phyloP scores from a whole-genome alignment of 35 echinoderm and acorn worm genomes.

The Apostichopus californicus region DNA sequence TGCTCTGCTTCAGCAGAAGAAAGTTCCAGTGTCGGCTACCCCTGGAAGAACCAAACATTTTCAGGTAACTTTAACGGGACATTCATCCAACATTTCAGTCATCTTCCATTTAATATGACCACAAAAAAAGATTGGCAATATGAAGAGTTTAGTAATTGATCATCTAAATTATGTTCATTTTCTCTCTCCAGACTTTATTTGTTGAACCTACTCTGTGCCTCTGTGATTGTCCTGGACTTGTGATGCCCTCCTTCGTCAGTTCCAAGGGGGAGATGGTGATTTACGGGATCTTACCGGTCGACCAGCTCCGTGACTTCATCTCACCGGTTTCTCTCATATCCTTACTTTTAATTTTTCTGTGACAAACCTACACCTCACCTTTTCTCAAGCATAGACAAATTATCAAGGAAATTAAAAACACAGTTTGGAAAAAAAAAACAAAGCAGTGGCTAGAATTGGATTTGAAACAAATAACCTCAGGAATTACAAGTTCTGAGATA shows the following conservation, averaged over 20 bases:
- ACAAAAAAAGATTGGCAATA: no score
- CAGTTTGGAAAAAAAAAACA: no score
- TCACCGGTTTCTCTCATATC: constrained; percentile 89
- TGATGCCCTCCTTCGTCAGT: constrained; percentile 92
- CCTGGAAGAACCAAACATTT: constrained; percentile 99
- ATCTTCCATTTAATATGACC: no score
- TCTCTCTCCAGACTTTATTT: constrained; percentile 79
- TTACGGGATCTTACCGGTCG: constrained; percentile 89
- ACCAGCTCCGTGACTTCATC: constrained; percentile 83
- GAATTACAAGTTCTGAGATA: no score
- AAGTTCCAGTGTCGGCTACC: constrained; percentile 96
- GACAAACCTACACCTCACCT: no score
- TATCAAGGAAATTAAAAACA: no score
- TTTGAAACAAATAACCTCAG: no score
- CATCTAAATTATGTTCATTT: neutral
- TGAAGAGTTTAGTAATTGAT: no score
- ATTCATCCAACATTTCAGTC: no score
- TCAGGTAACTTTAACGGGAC: constrained; percentile 63
- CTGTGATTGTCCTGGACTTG: constrained; percentile 96
- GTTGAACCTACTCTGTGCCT: constrained; percentile 86
- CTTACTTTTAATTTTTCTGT: constrained; percentile 30
- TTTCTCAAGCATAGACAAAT: no score
- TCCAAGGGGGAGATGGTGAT: constrained; percentile 92
- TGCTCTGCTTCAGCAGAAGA: constrained; percentile 89
- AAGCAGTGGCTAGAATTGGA: no score